Base-by-base conservation (phyloP, 2,797 vertebrate genomes). In the Oophaga sylvatica region DNA sequence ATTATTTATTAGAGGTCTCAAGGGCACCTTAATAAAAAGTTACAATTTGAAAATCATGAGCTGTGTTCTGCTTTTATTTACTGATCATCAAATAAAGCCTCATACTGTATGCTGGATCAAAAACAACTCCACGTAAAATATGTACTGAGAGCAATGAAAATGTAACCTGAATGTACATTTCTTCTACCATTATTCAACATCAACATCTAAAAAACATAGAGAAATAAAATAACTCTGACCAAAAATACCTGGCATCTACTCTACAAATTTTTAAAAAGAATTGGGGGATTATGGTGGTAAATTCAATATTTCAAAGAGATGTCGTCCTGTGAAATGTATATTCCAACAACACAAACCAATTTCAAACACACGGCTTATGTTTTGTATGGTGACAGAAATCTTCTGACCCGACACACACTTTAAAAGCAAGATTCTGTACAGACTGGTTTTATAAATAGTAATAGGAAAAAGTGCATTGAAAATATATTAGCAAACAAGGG, bases 221-320 rank as follows among this genome's bases (percentile, higher is more conserved):
- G 17, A 70, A 26, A 12, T 29, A 56, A 83, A 70, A 35, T 45
- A 83, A 70, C n/a, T 70, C 10, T 56, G n/a, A 70, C 45, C n/a
- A 26, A 68, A 53, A 81, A n/a, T 60, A 16, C 80, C 80, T 68
- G n/a, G 48, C 60, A 67, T 67, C 63, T 65, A 67, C 22, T 82
- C 62, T 53, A 71, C 48, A 56, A 20, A 70, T 35, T 83, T 48
- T 71, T 45, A 31, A 26, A n/a, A 68, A 48, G 22, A 53, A 41
- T 26, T 16, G n/a, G 3, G 45, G 45, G 6, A 81, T 48, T 67
- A 26, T 68, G 10, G 80, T 53, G 15, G 45, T 45, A 83, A 59
- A 71, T 9, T 20, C 45, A 83, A 56, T 59, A 71, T 71, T 83
- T 71, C 45, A 73, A 83, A 83, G 83, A 31, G 20, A 67, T 31